Conservation (phyloP, 2,113 vertebrate species). For the Gallinago media region DNA sequence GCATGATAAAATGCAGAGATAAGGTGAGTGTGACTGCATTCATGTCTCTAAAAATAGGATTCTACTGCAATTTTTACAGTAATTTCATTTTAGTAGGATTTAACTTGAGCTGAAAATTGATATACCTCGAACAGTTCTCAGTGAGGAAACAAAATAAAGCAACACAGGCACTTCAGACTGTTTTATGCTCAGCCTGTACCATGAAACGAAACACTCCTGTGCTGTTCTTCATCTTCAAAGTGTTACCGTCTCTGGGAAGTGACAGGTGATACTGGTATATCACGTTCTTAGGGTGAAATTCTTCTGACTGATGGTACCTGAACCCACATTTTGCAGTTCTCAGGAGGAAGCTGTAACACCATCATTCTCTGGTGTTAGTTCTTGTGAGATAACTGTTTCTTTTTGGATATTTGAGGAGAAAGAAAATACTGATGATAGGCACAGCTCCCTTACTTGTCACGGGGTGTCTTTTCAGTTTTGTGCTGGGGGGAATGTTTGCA, state of each 20-base stretch:
- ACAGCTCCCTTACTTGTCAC: not conserved
- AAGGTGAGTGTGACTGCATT: not conserved
- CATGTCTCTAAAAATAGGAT: not conserved
- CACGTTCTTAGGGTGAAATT: not conserved
- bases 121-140: not conserved
- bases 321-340: not conserved
- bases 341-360: accelerated
- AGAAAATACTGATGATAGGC: not conserved
- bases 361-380: not conserved
- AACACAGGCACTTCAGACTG: not conserved
- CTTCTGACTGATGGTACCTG: not conserved
- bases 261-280: not conserved
- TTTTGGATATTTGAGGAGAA: not conserved
- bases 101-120: not conserved
- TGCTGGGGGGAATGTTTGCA: not conserved
- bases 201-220: not conserved
- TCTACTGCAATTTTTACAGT: not conserved
- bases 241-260: not conserved
- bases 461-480: not conserved
- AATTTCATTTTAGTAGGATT: not conserved
- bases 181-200: not conserved
- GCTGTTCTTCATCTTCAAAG: not conserved
- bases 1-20: not conserved
- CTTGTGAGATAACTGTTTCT: not conserved
- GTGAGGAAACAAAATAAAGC: not conserved